These are phyloP conservation scores for Aphidoletes aphidimyza DNA, from an alignment of 2,888 invertebrate species.

Conservation along the genomic window DNA sequence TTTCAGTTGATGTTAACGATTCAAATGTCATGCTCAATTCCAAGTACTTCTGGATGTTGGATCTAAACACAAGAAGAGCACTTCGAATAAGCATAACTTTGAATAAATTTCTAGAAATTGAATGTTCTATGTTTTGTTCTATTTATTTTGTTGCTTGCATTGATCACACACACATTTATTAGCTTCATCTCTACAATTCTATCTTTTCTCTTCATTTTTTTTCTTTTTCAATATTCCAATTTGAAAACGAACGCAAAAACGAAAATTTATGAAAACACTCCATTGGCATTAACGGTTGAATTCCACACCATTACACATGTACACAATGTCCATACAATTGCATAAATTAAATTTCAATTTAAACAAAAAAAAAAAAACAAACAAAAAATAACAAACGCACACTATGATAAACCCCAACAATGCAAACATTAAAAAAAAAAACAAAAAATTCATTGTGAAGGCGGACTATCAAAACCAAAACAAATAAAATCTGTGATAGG, in stretches of 20 bases:
- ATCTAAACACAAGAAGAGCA: too few relatives aligned
- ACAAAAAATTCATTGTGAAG: slow-evolving; percentile 65
- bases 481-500: slow-evolving; percentile 88
- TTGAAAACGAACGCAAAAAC: slow-evolving; percentile 47
- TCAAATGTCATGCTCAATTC: too few relatives aligned
- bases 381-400: too few relatives aligned
- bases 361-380: too few relatives aligned
- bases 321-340: too few relatives aligned
- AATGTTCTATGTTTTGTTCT: neutral
- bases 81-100: too few relatives aligned
- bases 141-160: neutral
- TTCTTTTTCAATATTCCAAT: neutral
- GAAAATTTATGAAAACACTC: neutral
- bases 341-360: too few relatives aligned
- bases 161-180: neutral
- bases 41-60: too few relatives aligned
- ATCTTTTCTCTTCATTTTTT: neutral
- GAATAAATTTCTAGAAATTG: neutral
- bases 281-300: neutral
- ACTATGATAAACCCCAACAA: neutral
- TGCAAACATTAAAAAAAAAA: slow-evolving; percentile 50
- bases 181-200: slow-evolving; percentile 2
- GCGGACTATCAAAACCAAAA: slow-evolving; percentile 88
- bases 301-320: neutral
- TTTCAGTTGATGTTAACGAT: too few relatives aligned